These are phyloP conservation scores for Aythya baeri DNA, from an alignment of 2,113 vertebrate species.

Conservation along the genomic window DNA sequence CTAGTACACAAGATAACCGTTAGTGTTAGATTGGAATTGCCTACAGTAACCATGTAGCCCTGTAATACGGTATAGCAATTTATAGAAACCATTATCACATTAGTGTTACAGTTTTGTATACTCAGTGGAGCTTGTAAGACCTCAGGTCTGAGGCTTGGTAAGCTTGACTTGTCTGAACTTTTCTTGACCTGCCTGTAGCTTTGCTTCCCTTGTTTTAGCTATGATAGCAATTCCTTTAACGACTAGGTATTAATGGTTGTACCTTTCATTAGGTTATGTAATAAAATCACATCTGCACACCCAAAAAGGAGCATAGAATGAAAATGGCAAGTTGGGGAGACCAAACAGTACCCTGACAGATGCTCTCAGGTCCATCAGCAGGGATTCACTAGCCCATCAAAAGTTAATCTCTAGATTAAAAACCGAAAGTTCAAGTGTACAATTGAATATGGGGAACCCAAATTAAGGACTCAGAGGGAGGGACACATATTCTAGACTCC, in stretches of 20 bases:
- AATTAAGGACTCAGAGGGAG: neutral
- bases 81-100: neutral
- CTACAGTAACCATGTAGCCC: neutral
- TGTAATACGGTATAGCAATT: neutral
- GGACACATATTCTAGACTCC: neutral
- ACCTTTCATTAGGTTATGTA: neutral
- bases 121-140: neutral
- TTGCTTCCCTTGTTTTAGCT: neutral
- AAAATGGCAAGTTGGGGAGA: neutral
- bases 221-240: neutral
- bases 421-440: neutral
- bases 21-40: neutral
- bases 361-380: rapidly evolving
- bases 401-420: neutral
- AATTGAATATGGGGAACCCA: neutral
- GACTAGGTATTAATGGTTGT: neutral
- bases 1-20: neutral
- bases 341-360: neutral
- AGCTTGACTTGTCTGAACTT: neutral
- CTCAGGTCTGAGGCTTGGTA: neutral
- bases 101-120: neutral
- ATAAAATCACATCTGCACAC: neutral
- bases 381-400: neutral
- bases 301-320: neutral
- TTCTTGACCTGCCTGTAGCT: neutral